Conservation (phyloP, 2,888 invertebrate genomes). For the Leptinotarsa juncta region DNA sequence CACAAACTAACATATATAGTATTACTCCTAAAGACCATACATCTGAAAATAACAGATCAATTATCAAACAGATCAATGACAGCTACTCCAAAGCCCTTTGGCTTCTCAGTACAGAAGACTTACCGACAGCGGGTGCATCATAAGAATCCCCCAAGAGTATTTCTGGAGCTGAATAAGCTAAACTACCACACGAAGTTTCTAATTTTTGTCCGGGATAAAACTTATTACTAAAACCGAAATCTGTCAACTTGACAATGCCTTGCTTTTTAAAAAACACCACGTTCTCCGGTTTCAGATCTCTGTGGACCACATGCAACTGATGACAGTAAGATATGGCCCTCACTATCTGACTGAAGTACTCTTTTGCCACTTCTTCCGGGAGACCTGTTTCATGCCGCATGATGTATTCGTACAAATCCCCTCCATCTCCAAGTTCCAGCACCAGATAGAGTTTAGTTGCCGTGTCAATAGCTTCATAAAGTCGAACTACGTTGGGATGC, state of each 20-base stretch:
- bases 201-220: conserved; percentile 96
- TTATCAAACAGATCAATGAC: too few species aligned
- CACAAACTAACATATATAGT: conserved; percentile 97
- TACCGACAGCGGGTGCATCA: conserved; percentile 97
- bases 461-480: conserved; percentile 99
- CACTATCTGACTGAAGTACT: conserved; percentile 97
- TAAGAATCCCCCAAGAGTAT: conserved; percentile 98
- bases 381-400: conserved; percentile 94
- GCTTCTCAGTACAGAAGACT: conserved; percentile 56
- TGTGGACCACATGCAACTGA: conserved; percentile 85
- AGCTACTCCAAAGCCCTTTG: too few species aligned
- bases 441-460: conserved; percentile 97
- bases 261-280: conserved; percentile 98
- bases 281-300: conserved; percentile 99
- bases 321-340: conserved; percentile 98
- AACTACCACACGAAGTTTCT: conserved; percentile 97
- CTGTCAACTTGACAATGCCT: conserved; percentile 97
- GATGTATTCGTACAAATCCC: conserved; percentile 98
- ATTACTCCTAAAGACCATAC: conserved; percentile 99
- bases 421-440: conserved; percentile 97
- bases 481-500: conserved; percentile 97
- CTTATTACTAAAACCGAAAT: conserved; percentile 97
- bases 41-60: conserved; percentile 70
- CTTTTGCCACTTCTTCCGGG: conserved; percentile 83
- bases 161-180: conserved; percentile 99